Evolutionary conservation across 2,888 invertebrate genomes (phyloP).

Genomic region (Plagodis dolabraria): DNA sequence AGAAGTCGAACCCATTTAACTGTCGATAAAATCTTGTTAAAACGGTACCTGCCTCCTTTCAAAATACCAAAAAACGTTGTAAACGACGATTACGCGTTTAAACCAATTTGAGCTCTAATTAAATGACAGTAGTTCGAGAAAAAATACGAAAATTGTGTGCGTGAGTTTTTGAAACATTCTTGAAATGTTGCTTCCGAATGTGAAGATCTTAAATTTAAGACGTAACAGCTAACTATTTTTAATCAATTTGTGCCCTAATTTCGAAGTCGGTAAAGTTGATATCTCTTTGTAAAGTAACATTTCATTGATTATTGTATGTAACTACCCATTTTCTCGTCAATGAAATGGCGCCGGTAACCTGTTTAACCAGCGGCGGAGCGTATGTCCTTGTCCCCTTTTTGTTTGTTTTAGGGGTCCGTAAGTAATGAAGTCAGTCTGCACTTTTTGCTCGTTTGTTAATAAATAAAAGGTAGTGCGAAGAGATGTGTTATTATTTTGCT

Average conservation of each 20-base stretch:
- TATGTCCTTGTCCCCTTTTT: conserved; percentile 39
- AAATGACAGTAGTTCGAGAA: conserved; percentile 34
- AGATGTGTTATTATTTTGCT: conserved; percentile 7
- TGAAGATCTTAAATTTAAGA: conserved; percentile 17
- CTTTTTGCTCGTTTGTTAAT: conserved; percentile 32
- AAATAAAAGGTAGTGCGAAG: conserved; percentile 10
- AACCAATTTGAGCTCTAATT: conserved; percentile 40
- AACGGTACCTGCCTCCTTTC: conserved; percentile 53
- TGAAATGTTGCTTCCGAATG: conserved; percentile 46
- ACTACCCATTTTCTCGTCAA: conserved; percentile 61
- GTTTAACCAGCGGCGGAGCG: conserved; percentile 50
- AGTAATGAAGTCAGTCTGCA: conserved; percentile 20
- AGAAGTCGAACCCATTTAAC: conserved; percentile 42
- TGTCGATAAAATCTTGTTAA: conserved; percentile 49
- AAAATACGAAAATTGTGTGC: conserved; percentile 49
- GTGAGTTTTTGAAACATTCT: conserved; percentile 51
- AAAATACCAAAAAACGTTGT: conserved; percentile 26
- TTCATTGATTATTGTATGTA: conserved; percentile 52
- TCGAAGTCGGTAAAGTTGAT: fast-evolving
- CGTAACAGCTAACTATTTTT: background rate
- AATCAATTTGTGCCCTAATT: conserved; percentile 15
- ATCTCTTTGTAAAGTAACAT: conserved; percentile 17
- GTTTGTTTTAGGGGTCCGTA: conserved; percentile 34
- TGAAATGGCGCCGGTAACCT: conserved; percentile 65
- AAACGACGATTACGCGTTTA: conserved; percentile 21